Evolutionary conservation across 2,113 vertebrate species (phyloP), one percentile per base, ranked within the genome.

Genomic region (Cynoglossus semilaevis): DNA sequence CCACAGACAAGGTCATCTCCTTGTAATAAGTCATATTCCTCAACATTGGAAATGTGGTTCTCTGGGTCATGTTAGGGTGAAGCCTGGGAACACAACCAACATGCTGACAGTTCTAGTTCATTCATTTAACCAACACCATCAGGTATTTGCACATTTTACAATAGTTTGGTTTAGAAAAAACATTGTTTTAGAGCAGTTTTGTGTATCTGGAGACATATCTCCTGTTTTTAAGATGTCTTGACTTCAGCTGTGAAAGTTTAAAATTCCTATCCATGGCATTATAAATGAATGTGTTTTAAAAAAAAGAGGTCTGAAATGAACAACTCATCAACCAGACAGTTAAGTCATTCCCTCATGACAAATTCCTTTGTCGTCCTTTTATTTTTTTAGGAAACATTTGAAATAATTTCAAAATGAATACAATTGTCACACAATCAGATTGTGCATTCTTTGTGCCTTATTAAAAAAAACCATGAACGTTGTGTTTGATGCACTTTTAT

Each of bases 1-100:
- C 89, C 0, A 81, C 70, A 19, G 64, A 88, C 61, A 79, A 72
- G 13, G 19, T 83, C 14, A 3, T 89, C 63, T 51, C 83, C 4
- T 15, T 44, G 4, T 85, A 85, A 69, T 7, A 10, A 5, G 9
- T 49, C 15, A 1, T 2, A 11, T 43, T 17, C 8, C 12, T 43
- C 46, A 43, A 1, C 61, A 1, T 1, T 54, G 22, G 14, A 47
- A 57, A 51, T 29, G 1, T 18, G 41, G 9, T 17, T 54, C n/a
- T 29, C 2, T 29, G 22, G 22, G 22, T 29, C 22, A 29, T 29
- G 6, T 6, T 6, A 4, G 22, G 22, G 22, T 29, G 6, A n/a
- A n/a, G n/a, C n/a, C n/a, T n/a, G n/a, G n/a, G n/a, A 29, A 29
- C 22, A 29, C 22, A 58, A 22, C 4, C 19, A 16, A 11, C 9